phyloP scores from a whole-genome alignment of 2,113 vertebrate species.

The Raphicerus campestris region DNA sequence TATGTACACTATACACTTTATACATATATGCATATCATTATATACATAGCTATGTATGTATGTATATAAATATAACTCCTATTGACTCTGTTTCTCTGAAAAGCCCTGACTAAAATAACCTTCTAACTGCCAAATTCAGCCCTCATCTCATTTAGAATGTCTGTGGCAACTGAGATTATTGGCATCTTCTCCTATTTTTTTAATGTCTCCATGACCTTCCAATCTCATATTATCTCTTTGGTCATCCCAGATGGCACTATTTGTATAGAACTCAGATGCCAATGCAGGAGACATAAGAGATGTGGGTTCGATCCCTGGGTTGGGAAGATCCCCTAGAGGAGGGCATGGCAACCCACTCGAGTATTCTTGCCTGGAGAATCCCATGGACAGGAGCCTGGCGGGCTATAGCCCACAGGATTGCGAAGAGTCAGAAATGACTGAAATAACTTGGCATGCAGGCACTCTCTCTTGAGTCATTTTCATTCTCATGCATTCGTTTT shows the following conservation, averaged over 20 bases:
- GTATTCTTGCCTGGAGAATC: not conserved
- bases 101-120: not conserved
- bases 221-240: not conserved
- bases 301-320: not conserved
- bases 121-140: not conserved
- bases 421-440: not conserved
- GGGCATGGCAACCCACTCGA: not conserved
- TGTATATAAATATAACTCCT: not conserved
- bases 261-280: not conserved
- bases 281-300: not conserved
- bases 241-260: not conserved
- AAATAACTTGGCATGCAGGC: not conserved
- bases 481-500: not conserved
- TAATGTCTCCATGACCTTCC: not conserved
- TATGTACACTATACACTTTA: not conserved
- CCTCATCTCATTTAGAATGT: not conserved
- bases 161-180: not conserved
- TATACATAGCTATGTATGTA: not conserved
- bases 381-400: not conserved
- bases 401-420: not conserved
- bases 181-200: not conserved
- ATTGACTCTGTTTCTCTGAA: not conserved
- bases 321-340: not conserved
- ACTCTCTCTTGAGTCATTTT: not conserved
- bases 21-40: not conserved